Evolutionary conservation across 2,888 invertebrate genomes (phyloP), one percentile per base, ranked within the genome.

Genomic region (Protodeltote pygarga): DNA sequence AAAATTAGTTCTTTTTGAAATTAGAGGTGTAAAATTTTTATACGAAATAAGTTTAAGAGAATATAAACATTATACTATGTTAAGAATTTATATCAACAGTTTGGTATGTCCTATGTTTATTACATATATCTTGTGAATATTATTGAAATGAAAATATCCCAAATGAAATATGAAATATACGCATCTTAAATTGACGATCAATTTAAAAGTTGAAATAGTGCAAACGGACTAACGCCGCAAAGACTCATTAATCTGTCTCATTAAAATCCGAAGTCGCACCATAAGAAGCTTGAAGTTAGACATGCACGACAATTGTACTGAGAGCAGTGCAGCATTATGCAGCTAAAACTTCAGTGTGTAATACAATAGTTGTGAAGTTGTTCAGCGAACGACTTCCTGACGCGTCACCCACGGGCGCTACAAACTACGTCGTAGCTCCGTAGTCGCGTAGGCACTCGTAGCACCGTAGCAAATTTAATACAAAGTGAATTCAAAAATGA

Each of bases 341-440:
- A n/a, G 37, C 40, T 19, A 8, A 14, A 29, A 21, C 33, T 38
- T n/a, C 20, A 37, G 32, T 24, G 20, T 28, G 42, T 44, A 33
- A 35, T 35, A 32, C 17, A 50, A 21, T 31, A 34, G 29, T 34
- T 25, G 21, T 24, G n/a, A 39, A 46, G 31, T 39, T 24, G 31
- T 46, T 27, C 37, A 37, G 16, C 10, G 14, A 14, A 16, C 19
- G 23, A 23, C 24, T 29, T 25, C 28, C 45, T 19, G 14, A 13
- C 19, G 17, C 15, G 17, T 27, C 20, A 27, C 28, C 20, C 23
- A 13, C n/a, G 10, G 17, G 10, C n/a, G 40, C 41, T 53, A 24
- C 41, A 10, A 19, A 6, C n/a, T 34, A 38, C 25, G 10, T 19
- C 21, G 32, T 32, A 33, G 28, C 4, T n/a, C n/a, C n/a, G n/a